Evolutionary conservation across 2,888 invertebrate species (phyloP), one percentile per base, ranked within the genome.

Genomic region (Balanococcus diminutus): DNA sequence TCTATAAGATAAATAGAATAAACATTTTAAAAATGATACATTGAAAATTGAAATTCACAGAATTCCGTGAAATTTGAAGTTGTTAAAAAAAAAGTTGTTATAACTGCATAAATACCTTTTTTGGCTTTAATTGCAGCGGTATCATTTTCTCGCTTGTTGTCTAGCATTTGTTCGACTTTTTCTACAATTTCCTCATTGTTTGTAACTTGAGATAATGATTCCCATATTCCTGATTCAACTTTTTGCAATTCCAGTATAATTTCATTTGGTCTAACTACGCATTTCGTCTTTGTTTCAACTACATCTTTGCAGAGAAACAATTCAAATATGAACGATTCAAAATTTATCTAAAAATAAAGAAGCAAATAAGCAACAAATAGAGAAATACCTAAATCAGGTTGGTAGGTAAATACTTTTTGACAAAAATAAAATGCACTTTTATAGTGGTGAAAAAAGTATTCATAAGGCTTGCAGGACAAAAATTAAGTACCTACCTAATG

Each of bases 271-370:
- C 14, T 39, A 5, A 81, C 32, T 14, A 81, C 9, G 19, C 86
- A 86, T 81, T 86, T 86, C 1, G 81, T 51, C 67, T 81, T 67
- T 0, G 42, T 25, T 36, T 42, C 25, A 4, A 36, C 8, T 11
- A 86, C 42, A n/a, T 42, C 1, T 9, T 51, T 32, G n/a, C 19
- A 8, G 0, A 86, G 39, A 36, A 86, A 81, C 36, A 86, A 19
- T 61, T 86, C 81, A 22, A 86, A 81, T 36, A 86, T 46, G 42
- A 56, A 81, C 1, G 86, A 81, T 31, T 39, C 31, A 25, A 19
- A 86, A 36, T 86, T 81, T 36, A 86, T 56, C 86, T 86, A 19
- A 16, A 79, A 85, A 25, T n/a, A n/a, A 85, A 51, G 3, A 75
- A 79, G 11, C 3, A 46, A 28, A 16, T n/a, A 46, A 51, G n/a